Base-by-base conservation (phyloP, 2,113 vertebrate genomes). In the Aegithalos caudatus region DNA sequence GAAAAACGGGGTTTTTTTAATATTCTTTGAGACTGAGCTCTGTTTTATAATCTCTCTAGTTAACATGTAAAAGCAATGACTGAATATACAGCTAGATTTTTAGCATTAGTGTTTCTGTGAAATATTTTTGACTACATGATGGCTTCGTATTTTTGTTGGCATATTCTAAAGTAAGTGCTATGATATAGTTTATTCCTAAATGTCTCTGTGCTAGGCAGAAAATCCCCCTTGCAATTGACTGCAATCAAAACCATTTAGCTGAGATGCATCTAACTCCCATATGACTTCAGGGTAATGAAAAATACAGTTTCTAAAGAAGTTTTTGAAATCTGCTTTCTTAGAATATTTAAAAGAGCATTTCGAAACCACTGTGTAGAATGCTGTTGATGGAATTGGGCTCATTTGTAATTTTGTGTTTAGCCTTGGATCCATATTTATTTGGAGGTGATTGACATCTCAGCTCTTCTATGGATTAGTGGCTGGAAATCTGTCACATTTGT, bases 21-120 rank as follows among this genome's bases (percentile, higher is more conserved):
- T 91, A 24, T 45, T 91, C 29, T 90, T 53, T 42, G 31, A 81
- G 91, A 86, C 66, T 35, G 50, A 40, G 57, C 86, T 70, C 72
- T 78, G 73, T 92, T 95, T 93, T 87, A 28, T 82, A 70, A 76
- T 84, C 67, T 90, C 74, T 13, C 11, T 93, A 65, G 70, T 72
- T 95, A 91, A 45, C 27, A 31, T 14, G 12, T 69, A 88, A 71
- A 47, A 81, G 51, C 53, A 80, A 45, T 81, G 77, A 48, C 45
- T 92, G 58, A 72, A 67, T 57, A 85, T 37, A 40, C 51, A 80
- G 92, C 89, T 82, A 84, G 79, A 56, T 94, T 91, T 95, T 81
- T 90, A 81, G 53, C 40, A 31, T 70, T 73, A 66, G 18, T 81
- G 40, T 82, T 87, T 87, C 62, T 94, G 48, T 83, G 86, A 82